Base-by-base conservation (phyloP, 2,888 invertebrate genomes). In the Archips xylosteana region DNA sequence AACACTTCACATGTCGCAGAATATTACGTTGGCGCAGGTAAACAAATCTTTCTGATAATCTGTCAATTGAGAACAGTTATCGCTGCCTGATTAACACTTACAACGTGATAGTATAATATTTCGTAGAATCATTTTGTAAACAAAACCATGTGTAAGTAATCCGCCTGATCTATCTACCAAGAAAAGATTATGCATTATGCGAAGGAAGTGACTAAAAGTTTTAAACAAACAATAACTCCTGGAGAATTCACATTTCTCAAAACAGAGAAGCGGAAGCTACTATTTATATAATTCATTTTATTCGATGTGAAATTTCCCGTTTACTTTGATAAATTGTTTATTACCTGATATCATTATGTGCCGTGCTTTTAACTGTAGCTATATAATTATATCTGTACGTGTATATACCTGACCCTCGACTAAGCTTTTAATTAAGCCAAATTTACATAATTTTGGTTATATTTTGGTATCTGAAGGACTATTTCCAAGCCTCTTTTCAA, bases 151-250 rank as follows among this genome's bases (percentile, higher is more conserved):
- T 69, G 66, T 59, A 68, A 57, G 62, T 73, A 68, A 75, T 74
- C 77, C 61, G 15, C 61, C 71, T 71, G 77, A 51, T 65, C 70
- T 74, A 75, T 64, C 74, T 70, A 76, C 74, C 71, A 75, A 77
- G 79, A 78, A 79, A 78, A 78, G 60, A 70, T 70, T 73, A 76
- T 66, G 47, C 54, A 42, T 57, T 68, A 63, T 59, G 23, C 57
- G 47, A 23, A 59, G 71, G 34, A 71, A 65, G 61, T 64, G 60
- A 69, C 34, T 51, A 64, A 13, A 54, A 23, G 54, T 54, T 63
- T 10, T 45, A 36, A 60, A 36, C 45, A 67, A 12, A 67, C 59
- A 69, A 63, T 47, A 57, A 10, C 5, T 63, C 47, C 39, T 13
- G 60, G 3, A n/a, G 39, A n/a, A 45, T 45, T 45, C 49, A 3